Conservation (phyloP, 2,113 vertebrate species). For the Poeciliopsis prolifica region DNA sequence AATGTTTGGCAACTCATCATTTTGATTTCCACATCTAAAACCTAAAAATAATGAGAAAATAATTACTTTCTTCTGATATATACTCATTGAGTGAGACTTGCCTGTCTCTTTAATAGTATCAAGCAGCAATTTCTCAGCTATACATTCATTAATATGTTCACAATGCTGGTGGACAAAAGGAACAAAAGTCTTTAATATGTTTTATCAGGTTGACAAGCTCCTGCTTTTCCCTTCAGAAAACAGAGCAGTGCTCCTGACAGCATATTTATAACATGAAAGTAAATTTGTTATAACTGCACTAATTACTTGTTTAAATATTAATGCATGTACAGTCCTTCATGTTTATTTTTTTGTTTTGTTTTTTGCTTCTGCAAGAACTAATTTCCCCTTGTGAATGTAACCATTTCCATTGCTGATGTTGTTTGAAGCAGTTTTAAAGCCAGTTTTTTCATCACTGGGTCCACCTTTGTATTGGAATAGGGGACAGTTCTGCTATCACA, state of each 20-base stretch:
- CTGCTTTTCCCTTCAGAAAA: constrained; percentile 22
- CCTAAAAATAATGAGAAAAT: constrained; percentile 38
- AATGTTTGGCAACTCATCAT: constrained; percentile 34
- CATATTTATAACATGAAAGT: constrained; percentile 1
- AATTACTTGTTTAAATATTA: constrained; percentile 31
- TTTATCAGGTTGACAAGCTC: constrained; percentile 43
- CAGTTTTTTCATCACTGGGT: not conserved
- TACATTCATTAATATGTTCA: constrained; percentile 18
- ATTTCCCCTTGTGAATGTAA: not conserved
- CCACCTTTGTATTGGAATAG: not conserved
- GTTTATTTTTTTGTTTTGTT: constrained; percentile 2
- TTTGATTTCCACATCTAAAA: constrained; percentile 16
- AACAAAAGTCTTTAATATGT: constrained; percentile 26
- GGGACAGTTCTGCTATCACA: not conserved
- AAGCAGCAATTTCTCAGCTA: constrained; percentile 7
- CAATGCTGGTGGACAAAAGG: constrained; percentile 14
- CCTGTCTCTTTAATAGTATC: constrained; percentile 35
- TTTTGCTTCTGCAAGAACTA: not conserved
- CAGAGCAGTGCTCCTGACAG: constrained; percentile 1
- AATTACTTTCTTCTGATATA: constrained; percentile 43
- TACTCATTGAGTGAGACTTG: constrained; percentile 15
- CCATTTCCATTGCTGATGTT: not conserved
- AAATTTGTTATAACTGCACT: constrained; percentile 12
- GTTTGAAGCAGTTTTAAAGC: not conserved
- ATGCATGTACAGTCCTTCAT: not conserved